Conservation (phyloP, 2,888 invertebrate species). For the Drosophila monieri region DNA sequence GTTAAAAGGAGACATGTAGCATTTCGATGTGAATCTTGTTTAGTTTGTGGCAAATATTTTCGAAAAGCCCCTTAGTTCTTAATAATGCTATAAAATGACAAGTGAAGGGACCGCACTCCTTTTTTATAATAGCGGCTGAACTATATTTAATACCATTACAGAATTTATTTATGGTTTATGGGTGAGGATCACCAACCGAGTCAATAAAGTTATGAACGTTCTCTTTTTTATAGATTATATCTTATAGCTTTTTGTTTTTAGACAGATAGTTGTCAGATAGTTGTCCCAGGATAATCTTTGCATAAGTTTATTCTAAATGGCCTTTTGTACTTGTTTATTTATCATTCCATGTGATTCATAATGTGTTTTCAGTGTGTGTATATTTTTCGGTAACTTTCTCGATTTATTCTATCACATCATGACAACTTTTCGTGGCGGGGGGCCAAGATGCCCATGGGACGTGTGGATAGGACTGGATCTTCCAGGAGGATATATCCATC, state of each 20-base stretch:
- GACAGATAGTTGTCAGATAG: too few relatives aligned
- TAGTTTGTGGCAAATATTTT: constrained; percentile 20
- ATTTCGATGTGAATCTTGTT: too few relatives aligned
- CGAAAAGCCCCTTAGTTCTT: constrained; percentile 68
- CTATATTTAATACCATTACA: not conserved
- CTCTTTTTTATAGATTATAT: too few relatives aligned
- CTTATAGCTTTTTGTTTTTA: too few relatives aligned
- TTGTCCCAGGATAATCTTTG: too few relatives aligned
- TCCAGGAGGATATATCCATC: constrained; percentile 56
- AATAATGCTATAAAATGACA: constrained; percentile 67
- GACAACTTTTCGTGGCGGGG: constrained; percentile 10
- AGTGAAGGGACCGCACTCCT: too few relatives aligned
- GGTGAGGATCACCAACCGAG: too few relatives aligned
- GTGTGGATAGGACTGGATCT: not conserved
- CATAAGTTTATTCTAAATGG: constrained; percentile 39
- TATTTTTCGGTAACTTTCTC: not conserved
- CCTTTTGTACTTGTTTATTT: constrained; percentile 67
- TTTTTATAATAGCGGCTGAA: not conserved
- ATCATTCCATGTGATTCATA: constrained; percentile 64
- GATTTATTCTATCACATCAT: constrained; percentile 2
- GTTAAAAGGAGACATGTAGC: too few relatives aligned
- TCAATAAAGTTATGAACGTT: too few relatives aligned
- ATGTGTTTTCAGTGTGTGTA: constrained; percentile 16
- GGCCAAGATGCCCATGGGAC: not conserved
- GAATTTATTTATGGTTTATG: not conserved